Evolutionary conservation across 2,797 vertebrate genomes (phyloP).

Genomic region (Semotilus atromaculatus): DNA sequence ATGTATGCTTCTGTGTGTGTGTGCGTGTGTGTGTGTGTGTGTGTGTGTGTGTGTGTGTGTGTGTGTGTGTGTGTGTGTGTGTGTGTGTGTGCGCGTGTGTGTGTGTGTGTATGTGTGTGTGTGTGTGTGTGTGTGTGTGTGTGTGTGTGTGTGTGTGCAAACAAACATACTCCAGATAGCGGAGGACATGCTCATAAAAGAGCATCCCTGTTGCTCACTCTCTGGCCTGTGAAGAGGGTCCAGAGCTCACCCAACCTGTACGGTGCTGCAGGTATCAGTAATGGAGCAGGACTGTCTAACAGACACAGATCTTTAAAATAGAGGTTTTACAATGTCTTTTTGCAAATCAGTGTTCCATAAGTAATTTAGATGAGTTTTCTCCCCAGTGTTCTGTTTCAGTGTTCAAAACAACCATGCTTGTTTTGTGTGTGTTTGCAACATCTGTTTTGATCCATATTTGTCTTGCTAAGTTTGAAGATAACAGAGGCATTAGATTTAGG

Average conservation of each 20-base stretch:
- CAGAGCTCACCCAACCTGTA: conserved; percentile 96
- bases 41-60: conserved; percentile 67
- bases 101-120: conserved; percentile 68
- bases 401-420: no score
- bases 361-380: not conserved
- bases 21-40: conserved; percentile 73
- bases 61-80: conserved; percentile 72
- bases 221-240: conserved; percentile 97
- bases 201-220: conserved; percentile 89
- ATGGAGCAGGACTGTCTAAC: conserved; percentile 25
- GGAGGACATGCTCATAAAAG: conserved; percentile 92
- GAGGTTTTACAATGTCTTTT: not conserved
- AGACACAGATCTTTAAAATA: conserved; percentile 7
- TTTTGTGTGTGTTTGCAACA: not conserved
- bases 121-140: conserved; percentile 71
- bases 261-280: conserved; percentile 85
- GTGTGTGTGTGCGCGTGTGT: conserved; percentile 71
- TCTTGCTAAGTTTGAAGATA: not conserved
- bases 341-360: not conserved
- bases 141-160: conserved; percentile 70
- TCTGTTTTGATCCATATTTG: not conserved
- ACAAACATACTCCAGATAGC: conserved; percentile 94
- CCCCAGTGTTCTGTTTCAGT: not conserved
- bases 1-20: conserved; percentile 65
- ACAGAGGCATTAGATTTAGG: not conserved